Base-by-base conservation (phyloP, 2,888 invertebrate genomes). In the Scaptomyza reducta region DNA sequence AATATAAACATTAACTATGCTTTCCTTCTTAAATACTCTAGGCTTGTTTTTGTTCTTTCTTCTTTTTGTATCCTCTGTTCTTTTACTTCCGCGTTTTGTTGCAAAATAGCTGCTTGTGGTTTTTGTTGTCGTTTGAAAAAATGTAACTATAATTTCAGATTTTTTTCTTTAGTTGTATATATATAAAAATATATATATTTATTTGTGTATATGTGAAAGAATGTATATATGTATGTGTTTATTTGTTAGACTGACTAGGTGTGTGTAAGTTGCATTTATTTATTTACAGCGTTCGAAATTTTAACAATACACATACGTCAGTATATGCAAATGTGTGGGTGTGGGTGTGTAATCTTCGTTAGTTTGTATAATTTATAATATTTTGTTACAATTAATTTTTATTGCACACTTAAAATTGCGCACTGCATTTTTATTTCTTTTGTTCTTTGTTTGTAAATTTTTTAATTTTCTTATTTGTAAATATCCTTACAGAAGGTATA, bases 1-100 rank as follows among this genome's bases (percentile, higher is more conserved):
- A 22, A 22, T 22, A 22, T 79, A 88, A 89, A 83, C 89, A 77
- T 77, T 87, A 82, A 87, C 88, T 87, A 82, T 60, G 25, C 50
- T 25, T 62, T 63, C 27, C 47, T 35, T 51, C 57, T 53, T 50
- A 65, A 14, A 65, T 47, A 47, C 29, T 50, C 73, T 81, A 80
- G 69, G 60, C 70, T 60, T 74, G 22, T 22, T 61, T 44, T 72
- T 65, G 54, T 42, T 68, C 70, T 3, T 79, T 70, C 64, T 70
- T 74, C 49, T 57, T 79, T 79, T 27, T 53, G 58, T 11, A 57
- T 51, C 40, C 45, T 27, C 45, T 13, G 22, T n/a, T 38, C 27
- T 56, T 54, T 49, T 42, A 44, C 56, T 65, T 67, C 31, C 38
- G 18, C 45, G 50, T 38, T 58, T 67, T 40, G 50, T 75, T 75